A percentile compares a stretch with the other conserved stretches of the same genome.
Conservation (phyloP, 2,888 invertebrate species). For the Andrena minutula region DNA sequence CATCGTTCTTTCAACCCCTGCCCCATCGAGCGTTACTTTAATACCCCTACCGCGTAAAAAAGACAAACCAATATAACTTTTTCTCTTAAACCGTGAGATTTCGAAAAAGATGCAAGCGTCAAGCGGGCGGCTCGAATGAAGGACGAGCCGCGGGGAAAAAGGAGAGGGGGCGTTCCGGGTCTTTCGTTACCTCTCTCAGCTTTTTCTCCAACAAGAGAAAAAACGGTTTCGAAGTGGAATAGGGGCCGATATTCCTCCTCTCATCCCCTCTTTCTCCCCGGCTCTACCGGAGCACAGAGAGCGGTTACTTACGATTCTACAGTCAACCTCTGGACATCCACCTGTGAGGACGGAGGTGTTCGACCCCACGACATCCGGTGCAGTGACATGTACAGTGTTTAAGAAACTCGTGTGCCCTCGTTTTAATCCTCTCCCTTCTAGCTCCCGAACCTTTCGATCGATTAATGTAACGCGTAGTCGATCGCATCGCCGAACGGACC, state of each 20-base stretch:
- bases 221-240: slow-evolving; percentile 71
- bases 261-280: slow-evolving; percentile 71
- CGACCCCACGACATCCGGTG: slow-evolving; percentile 82
- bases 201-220: slow-evolving; percentile 57
- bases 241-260: slow-evolving; percentile 74
- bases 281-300: slow-evolving; percentile 74
- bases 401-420: slow-evolving; percentile 62
- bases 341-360: slow-evolving; percentile 84
- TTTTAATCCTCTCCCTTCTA: slow-evolving; percentile 41
- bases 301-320: slow-evolving; percentile 82
- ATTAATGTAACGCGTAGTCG: slow-evolving; percentile 64
- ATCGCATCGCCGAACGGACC: slow-evolving; percentile 47
- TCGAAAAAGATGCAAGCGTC: too few relatives aligned
- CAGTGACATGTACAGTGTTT: slow-evolving; percentile 82
- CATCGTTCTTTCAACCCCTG: neutral
- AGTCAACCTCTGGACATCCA: slow-evolving; percentile 85
- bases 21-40: neutral
- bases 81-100: too few relatives aligned
- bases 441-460: slow-evolving; percentile 28
- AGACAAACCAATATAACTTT: neutral
- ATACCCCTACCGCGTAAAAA: too few relatives aligned
- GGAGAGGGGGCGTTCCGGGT: slow-evolving; percentile 10
- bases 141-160: neutral
- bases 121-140: too few relatives aligned
- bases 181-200: slow-evolving; percentile 48